Evolutionary conservation across 2,888 invertebrate species (phyloP).

Genomic region (Gonocerus acuteangulatus): DNA sequence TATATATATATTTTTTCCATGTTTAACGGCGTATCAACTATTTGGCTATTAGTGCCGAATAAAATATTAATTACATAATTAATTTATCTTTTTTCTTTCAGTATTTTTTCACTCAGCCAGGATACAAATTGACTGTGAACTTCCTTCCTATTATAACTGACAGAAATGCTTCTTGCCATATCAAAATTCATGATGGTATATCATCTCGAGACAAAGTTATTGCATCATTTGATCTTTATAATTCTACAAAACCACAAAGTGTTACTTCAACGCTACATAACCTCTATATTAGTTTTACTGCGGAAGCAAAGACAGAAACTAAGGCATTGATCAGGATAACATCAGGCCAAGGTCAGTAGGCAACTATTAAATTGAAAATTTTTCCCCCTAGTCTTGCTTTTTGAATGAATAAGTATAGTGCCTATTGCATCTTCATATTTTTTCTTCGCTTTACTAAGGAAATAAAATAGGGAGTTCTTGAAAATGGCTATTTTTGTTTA

Average conservation of each 20-base stretch:
- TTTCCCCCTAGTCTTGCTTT: too few species aligned
- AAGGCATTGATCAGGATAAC: conserved; percentile 70
- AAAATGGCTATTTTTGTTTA: too few species aligned
- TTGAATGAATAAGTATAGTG: too few species aligned
- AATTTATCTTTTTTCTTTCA: background rate
- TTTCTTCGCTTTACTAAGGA: too few species aligned
- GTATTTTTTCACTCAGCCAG: conserved; percentile 62
- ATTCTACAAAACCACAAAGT: conserved; percentile 81
- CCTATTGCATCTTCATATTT: too few species aligned
- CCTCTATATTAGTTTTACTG: conserved; percentile 70
- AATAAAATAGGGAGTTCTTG: too few species aligned
- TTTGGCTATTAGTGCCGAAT: too few species aligned
- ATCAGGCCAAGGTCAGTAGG: conserved; percentile 57
- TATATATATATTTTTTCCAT: too few species aligned
- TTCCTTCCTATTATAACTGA: conserved; percentile 74
- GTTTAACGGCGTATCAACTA: too few species aligned
- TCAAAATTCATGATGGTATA: conserved; percentile 73
- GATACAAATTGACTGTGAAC: conserved; percentile 76
- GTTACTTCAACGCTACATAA: conserved; percentile 72
- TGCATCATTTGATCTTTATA: conserved; percentile 64
- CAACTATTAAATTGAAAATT: background rate
- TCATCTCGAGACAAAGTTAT: conserved; percentile 61
- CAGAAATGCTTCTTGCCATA: conserved; percentile 62
- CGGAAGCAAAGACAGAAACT: conserved; percentile 62
- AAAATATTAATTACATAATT: too few species aligned